Base-by-base conservation (phyloP, 1,140 invertebrate species). In the Paracyclopina nana region DNA sequence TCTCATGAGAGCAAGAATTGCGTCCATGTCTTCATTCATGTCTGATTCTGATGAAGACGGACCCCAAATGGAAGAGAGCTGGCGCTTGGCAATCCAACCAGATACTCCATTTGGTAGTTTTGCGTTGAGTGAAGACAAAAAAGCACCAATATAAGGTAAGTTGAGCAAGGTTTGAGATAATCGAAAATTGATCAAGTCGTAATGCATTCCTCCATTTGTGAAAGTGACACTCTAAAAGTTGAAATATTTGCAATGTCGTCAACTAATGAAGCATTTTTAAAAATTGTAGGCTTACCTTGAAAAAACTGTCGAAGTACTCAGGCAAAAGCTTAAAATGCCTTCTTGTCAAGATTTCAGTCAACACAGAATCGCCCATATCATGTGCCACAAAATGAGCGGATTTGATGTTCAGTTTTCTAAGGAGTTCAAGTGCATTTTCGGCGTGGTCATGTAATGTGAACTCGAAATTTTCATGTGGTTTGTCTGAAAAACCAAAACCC, bases 341-440 rank as follows among this genome's bases (percentile, higher is more conserved):
- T 14, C 46, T 25, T 4, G 46, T 26, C 2, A 48, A 6, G 6
- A 48, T 48, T 29, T 48, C 46, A 12, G 46, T 48, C 3, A 48
- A 27, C n/a, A 48, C 27, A 30, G 46, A 48, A 20, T 48, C 46
- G n/a, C 46, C 46, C 46, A 48, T 48, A 29, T 48, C 46, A 48
- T 48, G 46, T 14, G 46, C 22, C 14, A 48, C 46, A 3, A 48
- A 27, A 27, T 48, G 22, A n/a, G 46, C 46, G 14, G 24, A 4
- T 29, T 29, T n/a, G 22, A 48, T 48, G 2, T 28, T 27, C 27
- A 48, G 29, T 11, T 28, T 25, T 30, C 28, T 25, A 22, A 22
- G 29, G 4, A 48, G 4, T n/a, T 27, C n/a, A 4, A 48, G n/a
- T 3, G 46, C 46, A 9, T 48, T 22, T 6, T 48, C 46, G 9